Percentiles rank a stretch among this genome's conserved stretches.
Conservation (phyloP, 2,888 invertebrate genomes). For the Gnatocerus cornutus region DNA sequence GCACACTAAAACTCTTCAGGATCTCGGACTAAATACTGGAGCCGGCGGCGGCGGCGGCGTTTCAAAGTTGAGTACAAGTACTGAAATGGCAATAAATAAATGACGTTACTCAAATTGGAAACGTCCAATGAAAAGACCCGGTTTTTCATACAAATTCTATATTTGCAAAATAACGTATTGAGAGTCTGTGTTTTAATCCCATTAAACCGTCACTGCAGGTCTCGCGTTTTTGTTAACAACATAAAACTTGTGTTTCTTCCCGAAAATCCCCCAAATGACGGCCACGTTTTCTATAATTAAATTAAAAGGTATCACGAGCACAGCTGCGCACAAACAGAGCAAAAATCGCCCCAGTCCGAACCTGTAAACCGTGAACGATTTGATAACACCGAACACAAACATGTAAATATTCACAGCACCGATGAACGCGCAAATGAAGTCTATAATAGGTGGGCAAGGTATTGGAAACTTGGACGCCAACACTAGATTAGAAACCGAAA, state of each 20-base stretch:
- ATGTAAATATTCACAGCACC: conserved; percentile 97
- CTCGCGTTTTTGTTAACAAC: conserved; percentile 94
- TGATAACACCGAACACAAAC: conserved; percentile 98
- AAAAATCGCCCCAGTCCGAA: conserved; percentile 87
- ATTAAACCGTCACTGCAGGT: conserved; percentile 78
- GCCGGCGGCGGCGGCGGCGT: no score
- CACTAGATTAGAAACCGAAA: conserved; percentile 92
- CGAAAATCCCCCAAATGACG: conserved; percentile 94
- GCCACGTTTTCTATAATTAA: conserved; percentile 95
- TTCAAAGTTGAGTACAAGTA: no score
- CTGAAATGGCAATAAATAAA: no score
- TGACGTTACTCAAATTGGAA: no score
- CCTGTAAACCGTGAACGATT: conserved; percentile 93
- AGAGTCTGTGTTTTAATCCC: background rate
- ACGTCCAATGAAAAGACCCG: no score
- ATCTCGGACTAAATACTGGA: no score
- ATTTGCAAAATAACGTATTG: background rate
- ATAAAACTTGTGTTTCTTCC: conserved; percentile 97
- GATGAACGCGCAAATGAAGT: conserved; percentile 91
- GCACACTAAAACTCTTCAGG: no score
- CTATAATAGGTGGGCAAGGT: conserved; percentile 87
- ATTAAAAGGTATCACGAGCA: conserved; percentile 94
- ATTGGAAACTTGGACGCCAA: conserved; percentile 89
- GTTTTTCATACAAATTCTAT: background rate
- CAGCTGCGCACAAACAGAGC: conserved; percentile 87